phyloP scores from a whole-genome alignment of 2,113 vertebrate species.

The Verasper variegatus region DNA sequence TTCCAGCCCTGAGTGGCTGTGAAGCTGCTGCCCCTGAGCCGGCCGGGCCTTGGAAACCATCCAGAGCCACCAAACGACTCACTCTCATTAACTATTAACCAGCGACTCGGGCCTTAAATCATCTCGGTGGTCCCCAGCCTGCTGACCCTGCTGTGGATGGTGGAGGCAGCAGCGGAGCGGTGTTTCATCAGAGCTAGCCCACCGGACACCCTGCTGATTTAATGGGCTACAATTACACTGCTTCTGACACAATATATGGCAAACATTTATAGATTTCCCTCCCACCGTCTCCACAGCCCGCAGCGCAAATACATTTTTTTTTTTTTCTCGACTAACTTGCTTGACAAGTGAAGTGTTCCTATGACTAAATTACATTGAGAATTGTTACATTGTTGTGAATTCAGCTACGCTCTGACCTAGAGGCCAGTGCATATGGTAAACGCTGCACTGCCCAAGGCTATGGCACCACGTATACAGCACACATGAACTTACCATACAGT shows the following conservation, averaged over 20 bases:
- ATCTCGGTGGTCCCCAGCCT: constrained; percentile 63
- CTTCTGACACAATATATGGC: constrained; percentile 71
- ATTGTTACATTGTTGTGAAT: constrained; percentile 42
- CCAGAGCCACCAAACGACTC: constrained; percentile 52
- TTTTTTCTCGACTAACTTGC: constrained; percentile 12
- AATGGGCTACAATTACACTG: constrained; percentile 74
- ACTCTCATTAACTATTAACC: constrained; percentile 75
- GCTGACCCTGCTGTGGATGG: constrained; percentile 70
- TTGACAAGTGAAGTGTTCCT: constrained; percentile 8
- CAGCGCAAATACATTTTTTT: constrained; percentile 26
- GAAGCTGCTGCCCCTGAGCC: constrained; percentile 33
- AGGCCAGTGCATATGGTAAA: constrained; percentile 31
- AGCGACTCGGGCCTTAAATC: constrained; percentile 68
- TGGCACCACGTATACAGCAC: neutral
- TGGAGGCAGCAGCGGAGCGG: constrained; percentile 44
- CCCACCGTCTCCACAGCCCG: constrained; percentile 49
- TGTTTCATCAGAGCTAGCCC: constrained; percentile 64
- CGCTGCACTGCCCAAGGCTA: constrained; percentile 19
- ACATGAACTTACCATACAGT: neutral
- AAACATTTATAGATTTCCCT: constrained; percentile 73
- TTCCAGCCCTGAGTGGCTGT: neutral
- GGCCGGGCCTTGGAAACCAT: constrained; percentile 49
- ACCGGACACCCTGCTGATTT: constrained; percentile 68
- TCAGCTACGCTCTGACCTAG: constrained; percentile 3
- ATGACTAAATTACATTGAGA: constrained; percentile 60